phyloP scores from a whole-genome alignment of 2,797 vertebrate species.

The Paguma larvata region DNA sequence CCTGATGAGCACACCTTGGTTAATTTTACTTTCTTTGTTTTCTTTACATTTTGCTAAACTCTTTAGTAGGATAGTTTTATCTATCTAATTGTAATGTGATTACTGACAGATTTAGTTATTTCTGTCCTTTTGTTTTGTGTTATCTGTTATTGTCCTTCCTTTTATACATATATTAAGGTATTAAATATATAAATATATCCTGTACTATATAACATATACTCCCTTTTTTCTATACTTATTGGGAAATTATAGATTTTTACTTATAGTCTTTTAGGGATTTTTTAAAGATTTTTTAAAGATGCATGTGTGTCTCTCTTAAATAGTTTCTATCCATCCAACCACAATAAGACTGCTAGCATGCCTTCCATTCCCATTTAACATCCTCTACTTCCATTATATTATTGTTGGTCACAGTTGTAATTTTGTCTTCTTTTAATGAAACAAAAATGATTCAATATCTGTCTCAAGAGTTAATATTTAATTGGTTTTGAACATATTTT shows the following conservation, averaged over 20 bases:
- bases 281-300: neutral
- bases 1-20: neutral
- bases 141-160: neutral
- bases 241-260: neutral
- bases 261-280: neutral
- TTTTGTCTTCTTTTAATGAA: neutral
- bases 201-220: neutral
- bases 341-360: neutral
- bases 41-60: neutral
- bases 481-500: neutral
- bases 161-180: neutral
- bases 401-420: neutral
- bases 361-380: neutral
- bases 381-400: neutral
- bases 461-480: neutral
- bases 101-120: constrained; percentile 21
- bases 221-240: neutral
- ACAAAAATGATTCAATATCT: neutral
- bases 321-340: neutral
- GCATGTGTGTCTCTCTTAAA: neutral
- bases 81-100: neutral
- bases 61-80: neutral
- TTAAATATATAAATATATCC: neutral
- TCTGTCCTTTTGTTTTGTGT: neutral
- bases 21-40: neutral